phyloP scores from a whole-genome alignment of 2,113 vertebrate species.

The Callocephalon fimbriatum region DNA sequence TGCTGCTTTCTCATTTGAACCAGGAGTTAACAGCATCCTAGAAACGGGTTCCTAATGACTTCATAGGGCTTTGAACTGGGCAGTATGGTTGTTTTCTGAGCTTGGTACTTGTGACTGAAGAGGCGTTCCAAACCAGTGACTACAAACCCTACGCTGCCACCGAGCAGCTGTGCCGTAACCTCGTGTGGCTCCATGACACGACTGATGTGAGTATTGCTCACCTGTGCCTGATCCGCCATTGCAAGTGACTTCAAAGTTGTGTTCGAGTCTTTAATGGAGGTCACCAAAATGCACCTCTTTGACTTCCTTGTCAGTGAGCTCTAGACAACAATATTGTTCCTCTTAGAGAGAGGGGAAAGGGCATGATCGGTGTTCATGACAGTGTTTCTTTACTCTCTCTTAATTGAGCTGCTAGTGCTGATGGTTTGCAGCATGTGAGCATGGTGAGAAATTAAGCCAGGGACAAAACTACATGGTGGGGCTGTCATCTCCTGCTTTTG shows the following conservation, averaged over 20 bases:
- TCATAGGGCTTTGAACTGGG: background rate
- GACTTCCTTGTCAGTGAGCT: background rate
- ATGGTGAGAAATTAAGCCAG: background rate
- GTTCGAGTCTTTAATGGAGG: background rate
- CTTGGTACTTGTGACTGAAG: fast-evolving
- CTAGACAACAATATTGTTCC: background rate
- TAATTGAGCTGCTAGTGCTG: background rate
- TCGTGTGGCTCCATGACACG: fast-evolving
- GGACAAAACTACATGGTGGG: background rate
- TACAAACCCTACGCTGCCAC: fast-evolving
- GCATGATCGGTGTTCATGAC: fast-evolving
- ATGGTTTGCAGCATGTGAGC: background rate
- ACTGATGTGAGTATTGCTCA: fast-evolving
- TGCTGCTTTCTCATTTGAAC: background rate
- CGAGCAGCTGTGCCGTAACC: fast-evolving
- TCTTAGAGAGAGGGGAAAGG: background rate
- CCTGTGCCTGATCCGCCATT: background rate
- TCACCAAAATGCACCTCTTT: background rate
- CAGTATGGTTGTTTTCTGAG: background rate
- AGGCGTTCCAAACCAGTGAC: fast-evolving
- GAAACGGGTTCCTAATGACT: background rate
- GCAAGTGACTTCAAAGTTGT: background rate
- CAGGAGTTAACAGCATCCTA: background rate
- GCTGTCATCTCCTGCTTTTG: background rate
- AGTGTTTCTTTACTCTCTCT: background rate